Base-by-base conservation (phyloP, 1,140 invertebrate genomes). In the Drosophila watanabei region DNA sequence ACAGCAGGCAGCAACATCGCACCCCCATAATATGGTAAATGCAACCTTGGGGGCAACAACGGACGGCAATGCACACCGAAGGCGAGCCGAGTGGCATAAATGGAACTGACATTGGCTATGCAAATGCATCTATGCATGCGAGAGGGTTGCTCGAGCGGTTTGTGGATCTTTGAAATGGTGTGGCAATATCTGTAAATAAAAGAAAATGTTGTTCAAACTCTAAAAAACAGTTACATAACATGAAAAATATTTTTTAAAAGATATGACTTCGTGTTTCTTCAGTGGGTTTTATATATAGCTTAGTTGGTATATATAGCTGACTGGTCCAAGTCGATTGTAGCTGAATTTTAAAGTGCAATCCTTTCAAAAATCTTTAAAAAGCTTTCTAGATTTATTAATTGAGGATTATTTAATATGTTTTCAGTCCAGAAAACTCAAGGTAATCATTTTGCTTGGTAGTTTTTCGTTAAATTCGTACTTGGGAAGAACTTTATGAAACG, bases 91-190 rank as follows among this genome's bases (percentile, higher is more conserved):
- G 63, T 80, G 72, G 64, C 65, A 78, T 72, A 87, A 81, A 88
- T 79, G 62, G 68, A 79, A 78, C 76, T 88, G 80, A 64, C 82
- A 87, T 79, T 87, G 83, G 70, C 82, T 80, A 71, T 71, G 82
- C 62, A 60, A 79, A 75, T 79, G 75, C 75, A 78, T 78, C 64
- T 78, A 78, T 66, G 75, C 72, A 78, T 78, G 75, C 76, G 52
- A 78, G 75, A 62, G 75, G 57, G 75, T 39, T n/a, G 75, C 39
- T 41, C 9, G 5, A 41, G 4, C 4, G 45, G 37, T 78, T 77
- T 18, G 0, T 16, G 13, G 35, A 14, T 13, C 3, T 37, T 10
- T 2, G 2, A 24, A 24, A 3, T 16, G 4, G 18, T 13, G n/a
- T 14, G 30, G 52, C 11, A 24, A 28, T 13, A 33, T 3, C 7